Base-by-base conservation (phyloP, 2,797 vertebrate species). In the Pelobates cultripes region DNA sequence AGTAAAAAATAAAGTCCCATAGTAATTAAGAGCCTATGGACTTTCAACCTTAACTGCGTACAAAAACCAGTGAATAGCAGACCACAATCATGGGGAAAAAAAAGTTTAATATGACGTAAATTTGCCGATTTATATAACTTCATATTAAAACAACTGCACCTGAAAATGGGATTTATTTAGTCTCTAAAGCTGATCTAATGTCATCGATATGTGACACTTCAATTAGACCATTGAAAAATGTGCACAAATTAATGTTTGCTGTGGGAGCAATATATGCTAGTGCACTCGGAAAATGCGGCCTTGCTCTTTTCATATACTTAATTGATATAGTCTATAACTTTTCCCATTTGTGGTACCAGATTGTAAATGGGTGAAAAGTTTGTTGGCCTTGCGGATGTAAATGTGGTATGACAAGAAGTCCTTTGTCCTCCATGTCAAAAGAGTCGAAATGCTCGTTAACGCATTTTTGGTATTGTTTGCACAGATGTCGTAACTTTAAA, bases 401-500 rank as follows among this genome's bases (percentile, higher is more conserved):
- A 12, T 15, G 43, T 17, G 15, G 41, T 72, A 47, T 12, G 69
- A 79, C 69, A 63, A 43, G 13, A 47, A 51, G 72, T 28, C 67
- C 41, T 70, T 79, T 84, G 67, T 84, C 44, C 2, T 0, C 5
- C 53, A 77, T 53, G 82, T 71, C 67, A 55, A 55, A 69, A 75
- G 17, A 75, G 64, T 51, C 77, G 42, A 63, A 51, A 57, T 3
- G 57, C 82, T 79, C 77, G 63, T 84, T 84, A 84, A 79, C 82
- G 75, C 82, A 7, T 83, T 15, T 28, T 14, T 7, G 43, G 55
- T 66, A 75, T 79, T 84, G 82, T 84, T 75, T 75, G 70, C 13
- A 77, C 86, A 82, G 81, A 66, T 79, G 64, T 72, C 85, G 81
- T 83, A 82, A 85, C 82, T 67, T 42, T 60, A 28, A 28, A 28